Evolutionary conservation across 2,797 vertebrate genomes (phyloP), one percentile per base, ranked within the genome.

Genomic region (Hybognathus amarus): DNA sequence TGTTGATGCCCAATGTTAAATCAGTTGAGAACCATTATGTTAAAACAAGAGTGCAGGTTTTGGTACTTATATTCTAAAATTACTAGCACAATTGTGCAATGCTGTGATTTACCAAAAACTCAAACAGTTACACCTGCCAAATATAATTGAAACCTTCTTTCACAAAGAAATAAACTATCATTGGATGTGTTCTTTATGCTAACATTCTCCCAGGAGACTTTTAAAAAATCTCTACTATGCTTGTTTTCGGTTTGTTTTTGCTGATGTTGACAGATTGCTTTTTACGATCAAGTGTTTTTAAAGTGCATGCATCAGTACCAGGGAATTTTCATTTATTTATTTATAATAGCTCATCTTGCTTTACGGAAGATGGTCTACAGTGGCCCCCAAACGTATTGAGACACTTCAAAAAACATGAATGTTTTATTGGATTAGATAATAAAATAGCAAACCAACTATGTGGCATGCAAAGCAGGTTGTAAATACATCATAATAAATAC

Each of bases 301-400:
- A 54, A n/a, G 50, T 24, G 18, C 33, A 64, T 61, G 66, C n/a
- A n/a, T 67, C 20, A 38, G 38, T 66, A 80, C 27, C 38, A 66
- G 17, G 15, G 64, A 74, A 69, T 85, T 87, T 74, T 82, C 77
- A 82, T 77, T 45, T 45, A 45, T 45, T 70, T 70, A 75, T 79
- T 66, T 20, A 38, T 38, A 11, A 66, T 66, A 38, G 20, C 79
- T 56, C 47, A 67, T 78, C 77, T 84, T 52, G 56, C 15, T 78
- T 76, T 47, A 66, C 5, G 54, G 15, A 47, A 40, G 42, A 63
- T 71, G 5, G 22, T 75, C 24, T 66, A 15, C 47, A 75, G 80
- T 10, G 42, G 18, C 33, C 27, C 24, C 59, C 6, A 36, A 36
- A 66, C 36, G 8, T 66, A 66, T 10, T 36, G 40, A 40, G 8